Percentiles rank a stretch among this genome's conserved stretches.
Evolutionary conservation across 2,888 invertebrate genomes (phyloP).

Genomic region (Ichneumoninae sp.): DNA sequence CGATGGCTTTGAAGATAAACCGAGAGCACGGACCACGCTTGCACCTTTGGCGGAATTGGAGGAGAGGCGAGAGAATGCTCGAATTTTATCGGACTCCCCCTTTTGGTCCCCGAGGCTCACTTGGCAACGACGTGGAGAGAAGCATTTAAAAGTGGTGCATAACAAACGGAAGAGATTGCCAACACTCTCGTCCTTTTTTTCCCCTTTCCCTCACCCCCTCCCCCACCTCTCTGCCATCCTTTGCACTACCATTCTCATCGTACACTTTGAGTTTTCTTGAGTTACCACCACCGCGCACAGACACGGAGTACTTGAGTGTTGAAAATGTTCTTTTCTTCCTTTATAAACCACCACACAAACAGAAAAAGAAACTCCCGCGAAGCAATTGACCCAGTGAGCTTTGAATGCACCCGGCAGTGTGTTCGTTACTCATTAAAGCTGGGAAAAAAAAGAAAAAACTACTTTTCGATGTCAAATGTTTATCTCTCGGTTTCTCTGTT

Average conservation of each 20-base stretch:
- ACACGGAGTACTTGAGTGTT: constrained; percentile 54
- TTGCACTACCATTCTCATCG: constrained; percentile 24
- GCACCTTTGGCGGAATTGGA: constrained; percentile 46
- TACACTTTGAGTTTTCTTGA: constrained; percentile 58
- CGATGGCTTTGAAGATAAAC: constrained; percentile 39
- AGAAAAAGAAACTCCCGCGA: constrained; percentile 38
- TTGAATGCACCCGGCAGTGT: constrained; percentile 42
- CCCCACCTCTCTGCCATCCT: neutral
- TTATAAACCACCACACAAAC: constrained; percentile 49
- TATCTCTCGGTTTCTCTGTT: constrained; percentile 43
- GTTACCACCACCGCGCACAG: constrained; percentile 30
- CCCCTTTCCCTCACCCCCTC: too few relatives aligned
- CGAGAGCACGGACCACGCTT: constrained; percentile 15
- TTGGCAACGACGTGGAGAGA: constrained; percentile 60
- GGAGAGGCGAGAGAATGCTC: constrained; percentile 44
- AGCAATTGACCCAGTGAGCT: constrained; percentile 64
- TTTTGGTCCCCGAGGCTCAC: constrained; percentile 51
- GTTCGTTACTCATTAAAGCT: constrained; percentile 58
- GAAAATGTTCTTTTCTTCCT: constrained; percentile 62
- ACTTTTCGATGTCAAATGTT: constrained; percentile 54
- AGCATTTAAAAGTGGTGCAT: constrained; percentile 63
- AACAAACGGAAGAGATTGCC: constrained; percentile 65
- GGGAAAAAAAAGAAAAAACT: constrained; percentile 49
- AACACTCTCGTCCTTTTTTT: constrained; percentile 41
- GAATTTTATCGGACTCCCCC: constrained; percentile 57